phyloP scores from a whole-genome alignment of 2,797 vertebrate species.

The Chelmon rostratus region DNA sequence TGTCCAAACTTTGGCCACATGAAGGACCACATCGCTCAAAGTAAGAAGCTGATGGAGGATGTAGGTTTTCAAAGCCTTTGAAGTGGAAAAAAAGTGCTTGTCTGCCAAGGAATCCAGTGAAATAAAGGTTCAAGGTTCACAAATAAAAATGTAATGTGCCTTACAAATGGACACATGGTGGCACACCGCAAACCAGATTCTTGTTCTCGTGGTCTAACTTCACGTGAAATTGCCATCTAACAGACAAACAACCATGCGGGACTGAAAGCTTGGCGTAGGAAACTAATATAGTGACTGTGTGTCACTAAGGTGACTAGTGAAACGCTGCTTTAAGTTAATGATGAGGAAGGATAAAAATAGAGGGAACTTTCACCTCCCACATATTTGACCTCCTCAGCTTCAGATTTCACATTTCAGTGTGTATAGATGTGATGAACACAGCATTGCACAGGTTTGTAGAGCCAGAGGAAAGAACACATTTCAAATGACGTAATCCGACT shows the following conservation, averaged over 20 bases:
- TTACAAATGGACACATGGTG: conserved; percentile 2
- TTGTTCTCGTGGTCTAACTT: not conserved
- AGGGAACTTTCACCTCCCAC: conserved; percentile 61
- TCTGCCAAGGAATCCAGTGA: not conserved
- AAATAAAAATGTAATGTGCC: not conserved
- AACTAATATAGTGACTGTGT: conserved; percentile 4
- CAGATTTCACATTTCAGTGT: conserved; percentile 43
- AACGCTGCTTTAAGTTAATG: conserved; percentile 30
- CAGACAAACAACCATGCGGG: not conserved
- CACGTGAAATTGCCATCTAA: not conserved
- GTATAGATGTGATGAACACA: not conserved
- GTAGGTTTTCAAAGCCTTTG: not conserved
- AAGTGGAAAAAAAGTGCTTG: not conserved
- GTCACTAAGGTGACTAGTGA: not conserved
- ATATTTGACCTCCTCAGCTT: conserved; percentile 55
- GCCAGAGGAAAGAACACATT: not conserved
- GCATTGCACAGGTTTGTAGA: not conserved
- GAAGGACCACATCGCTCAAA: not conserved
- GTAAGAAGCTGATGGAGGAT: not conserved
- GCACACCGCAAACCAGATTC: not conserved
- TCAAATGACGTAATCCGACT: not conserved
- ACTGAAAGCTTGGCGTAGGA: not conserved
- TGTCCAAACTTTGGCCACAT: not conserved
- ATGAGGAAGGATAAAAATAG: conserved; percentile 49
- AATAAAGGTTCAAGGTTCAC: not conserved